These are phyloP conservation scores for Pseudonaja textilis DNA, from an alignment of 2,113 vertebrate genomes.

Conservation along the genomic window DNA sequence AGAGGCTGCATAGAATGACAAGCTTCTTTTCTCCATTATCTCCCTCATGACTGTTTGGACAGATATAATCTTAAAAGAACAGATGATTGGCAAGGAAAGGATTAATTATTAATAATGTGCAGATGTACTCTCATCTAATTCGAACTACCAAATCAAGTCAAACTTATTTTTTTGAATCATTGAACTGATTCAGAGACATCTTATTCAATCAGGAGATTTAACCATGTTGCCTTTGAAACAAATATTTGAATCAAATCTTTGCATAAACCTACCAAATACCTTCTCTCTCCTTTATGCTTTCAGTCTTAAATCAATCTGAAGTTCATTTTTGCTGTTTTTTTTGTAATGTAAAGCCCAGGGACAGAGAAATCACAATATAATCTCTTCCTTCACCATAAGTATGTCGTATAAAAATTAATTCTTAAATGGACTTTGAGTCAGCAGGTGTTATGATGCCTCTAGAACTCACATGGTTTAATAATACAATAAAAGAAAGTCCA, in stretches of 20 bases:
- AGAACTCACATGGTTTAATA: too few relatives aligned
- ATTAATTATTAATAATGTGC: neutral
- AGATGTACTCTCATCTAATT: neutral
- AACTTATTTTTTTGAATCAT: neutral
- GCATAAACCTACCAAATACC: neutral
- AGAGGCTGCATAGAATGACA: neutral
- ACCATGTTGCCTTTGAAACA: neutral
- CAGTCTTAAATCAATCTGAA: neutral
- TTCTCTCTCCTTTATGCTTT: neutral
- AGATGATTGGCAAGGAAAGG: neutral
- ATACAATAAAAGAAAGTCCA: neutral
- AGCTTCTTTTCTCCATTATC: neutral
- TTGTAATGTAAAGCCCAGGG: neutral
- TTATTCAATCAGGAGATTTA: neutral
- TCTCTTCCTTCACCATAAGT: too few relatives aligned
- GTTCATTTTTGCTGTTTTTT: neutral
- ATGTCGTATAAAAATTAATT: neutral
- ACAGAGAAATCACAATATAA: neutral
- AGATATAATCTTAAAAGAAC: neutral
- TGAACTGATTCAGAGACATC: neutral
- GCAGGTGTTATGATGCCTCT: neutral
- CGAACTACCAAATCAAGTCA: neutral
- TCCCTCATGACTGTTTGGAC: neutral
- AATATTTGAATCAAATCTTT: neutral
- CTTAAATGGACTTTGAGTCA: neutral